Base-by-base conservation (phyloP, 2,797 vertebrate genomes). In the Myotis planiceps region DNA sequence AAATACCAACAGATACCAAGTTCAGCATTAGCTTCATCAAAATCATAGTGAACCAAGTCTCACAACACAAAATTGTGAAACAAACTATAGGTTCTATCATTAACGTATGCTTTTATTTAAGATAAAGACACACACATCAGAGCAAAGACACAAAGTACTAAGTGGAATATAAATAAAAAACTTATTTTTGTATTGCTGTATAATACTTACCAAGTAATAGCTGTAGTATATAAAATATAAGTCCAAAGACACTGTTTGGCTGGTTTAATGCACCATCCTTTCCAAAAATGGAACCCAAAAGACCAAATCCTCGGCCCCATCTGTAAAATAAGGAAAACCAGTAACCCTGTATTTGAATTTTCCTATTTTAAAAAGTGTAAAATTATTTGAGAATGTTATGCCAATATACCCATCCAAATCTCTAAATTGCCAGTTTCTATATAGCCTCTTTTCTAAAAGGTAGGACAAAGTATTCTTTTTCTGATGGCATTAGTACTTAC, bases 251-350 rank as follows among this genome's bases (percentile, higher is more conserved):
- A 99, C 99, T 99, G 99, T 99, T 99, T 98, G 99, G 99, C 98
- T 99, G 99, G 98, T 99, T 99, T 99, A 99, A 99, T 98, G 99
- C 99, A 98, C 99, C 99, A 98, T 99, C 99, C 94, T 99, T 99
- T 97, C 99, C 99, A 99, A 99, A 99, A 98, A 99, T 99, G 98
- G 99, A 99, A 98, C 99, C 99, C 98, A 99, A 98, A 96, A 99
- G 99, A 98, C 99, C 99, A 96, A 99, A 99, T 99, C 99, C 99
- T 99, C 99, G 99, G 98, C 99, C 99, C 99, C 99, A 99, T 99
- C 99, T 99, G 98, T 93, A 99, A 99, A 97, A 98, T 84, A 98
- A 97, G 87, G 96, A 97, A 97, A 98, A 98, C 92, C 79, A 92
- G 95, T 98, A 97, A 98, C 96, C 89, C 94, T 92, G 27, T 34